Evolutionary conservation across 2,113 vertebrate species (phyloP).

Genomic region (Actinemys pallida): DNA sequence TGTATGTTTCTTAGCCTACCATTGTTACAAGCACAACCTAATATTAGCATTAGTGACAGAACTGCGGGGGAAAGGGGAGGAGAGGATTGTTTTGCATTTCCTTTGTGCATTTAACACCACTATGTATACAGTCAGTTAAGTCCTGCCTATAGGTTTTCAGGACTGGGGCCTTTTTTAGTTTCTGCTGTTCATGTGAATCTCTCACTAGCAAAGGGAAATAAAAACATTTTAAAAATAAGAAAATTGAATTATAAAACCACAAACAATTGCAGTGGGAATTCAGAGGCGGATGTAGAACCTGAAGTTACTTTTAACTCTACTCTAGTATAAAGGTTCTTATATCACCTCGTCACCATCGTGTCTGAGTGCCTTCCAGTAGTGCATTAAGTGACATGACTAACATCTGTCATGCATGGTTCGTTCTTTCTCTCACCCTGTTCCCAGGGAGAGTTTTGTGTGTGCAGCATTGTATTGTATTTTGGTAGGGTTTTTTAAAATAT

Average conservation of each 20-base stretch:
- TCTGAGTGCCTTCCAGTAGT: not conserved
- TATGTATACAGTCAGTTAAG: rapidly evolving
- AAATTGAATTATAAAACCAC: not conserved
- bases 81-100: not conserved
- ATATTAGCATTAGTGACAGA: not conserved
- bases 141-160: not conserved
- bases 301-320: not conserved
- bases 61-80: not conserved
- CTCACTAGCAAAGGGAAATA: not conserved
- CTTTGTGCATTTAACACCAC: not conserved
- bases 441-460: not conserved
- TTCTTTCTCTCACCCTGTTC: not conserved
- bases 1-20: not conserved
- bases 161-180: not conserved
- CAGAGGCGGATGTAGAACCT: not conserved
- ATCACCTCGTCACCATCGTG: not conserved
- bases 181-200: not conserved
- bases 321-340: not conserved
- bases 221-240: not conserved
- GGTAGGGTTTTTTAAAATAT: not conserved
- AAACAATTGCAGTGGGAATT: not conserved
- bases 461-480: not conserved
- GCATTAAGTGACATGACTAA: not conserved
- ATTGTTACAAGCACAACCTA: not conserved
- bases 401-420: not conserved